A percentile compares a stretch with the other conserved stretches of the same genome.
Evolutionary conservation across 2,888 invertebrate species (phyloP).

Genomic region (Amphipoea oculea): DNA sequence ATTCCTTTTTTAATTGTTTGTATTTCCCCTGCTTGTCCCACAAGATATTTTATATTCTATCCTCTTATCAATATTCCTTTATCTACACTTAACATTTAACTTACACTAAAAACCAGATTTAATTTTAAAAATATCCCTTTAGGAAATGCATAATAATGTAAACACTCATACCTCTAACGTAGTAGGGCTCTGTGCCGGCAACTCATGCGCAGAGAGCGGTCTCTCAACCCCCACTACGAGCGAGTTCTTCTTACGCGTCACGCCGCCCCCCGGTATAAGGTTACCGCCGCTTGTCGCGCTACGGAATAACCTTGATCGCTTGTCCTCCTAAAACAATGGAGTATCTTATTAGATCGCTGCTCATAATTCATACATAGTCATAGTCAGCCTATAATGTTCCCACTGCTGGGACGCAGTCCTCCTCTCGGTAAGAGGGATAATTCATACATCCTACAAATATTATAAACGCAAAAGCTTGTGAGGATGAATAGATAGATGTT

Average conservation of each 20-base stretch:
- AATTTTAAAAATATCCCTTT: not conserved
- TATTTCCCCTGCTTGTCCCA: not conserved
- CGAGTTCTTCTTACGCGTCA: constrained; percentile 86
- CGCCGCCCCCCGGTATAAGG: constrained; percentile 82
- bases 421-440: no score
- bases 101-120: not conserved
- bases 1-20: not conserved
- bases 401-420: no score
- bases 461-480: no score
- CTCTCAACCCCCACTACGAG: constrained; percentile 80
- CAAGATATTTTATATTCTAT: not conserved
- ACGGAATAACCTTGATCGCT: constrained; percentile 92
- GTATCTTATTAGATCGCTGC: not conserved
- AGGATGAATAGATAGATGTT: no score
- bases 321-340: constrained; percentile 81
- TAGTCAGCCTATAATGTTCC: no score
- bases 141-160: not conserved
- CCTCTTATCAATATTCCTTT: not conserved
- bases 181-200: constrained; percentile 88
- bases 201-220: constrained; percentile 85
- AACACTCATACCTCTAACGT: constrained; percentile 79
- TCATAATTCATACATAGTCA: not conserved
- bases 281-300: constrained; percentile 91
- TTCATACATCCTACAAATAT: not conserved
- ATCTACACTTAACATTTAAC: not conserved